Percentiles rank a stretch among this genome's conserved stretches.
phyloP scores from a whole-genome alignment of 2,113 vertebrate genomes.

The Tachysurus vachellii region DNA sequence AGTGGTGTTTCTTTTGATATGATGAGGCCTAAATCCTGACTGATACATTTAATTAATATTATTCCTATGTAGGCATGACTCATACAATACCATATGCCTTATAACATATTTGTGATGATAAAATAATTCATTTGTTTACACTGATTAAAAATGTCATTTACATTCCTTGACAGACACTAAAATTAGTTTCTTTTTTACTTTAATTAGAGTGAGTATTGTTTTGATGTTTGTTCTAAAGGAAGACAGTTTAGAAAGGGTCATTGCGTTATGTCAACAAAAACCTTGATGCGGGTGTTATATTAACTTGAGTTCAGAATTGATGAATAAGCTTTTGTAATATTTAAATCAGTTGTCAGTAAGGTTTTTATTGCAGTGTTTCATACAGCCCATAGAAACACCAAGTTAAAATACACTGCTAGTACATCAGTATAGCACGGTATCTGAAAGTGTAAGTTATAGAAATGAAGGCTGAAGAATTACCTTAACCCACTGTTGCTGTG shows the following conservation, averaged over 20 bases:
- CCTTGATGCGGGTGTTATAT: neutral
- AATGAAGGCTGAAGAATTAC: conserved; percentile 21
- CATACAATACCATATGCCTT: no score
- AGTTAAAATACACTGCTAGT: neutral
- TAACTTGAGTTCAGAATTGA: neutral
- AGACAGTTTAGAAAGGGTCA: neutral
- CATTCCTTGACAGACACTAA: neutral
- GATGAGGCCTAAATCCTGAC: no score
- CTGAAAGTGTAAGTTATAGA: conserved; percentile 43
- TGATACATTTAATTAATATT: no score
- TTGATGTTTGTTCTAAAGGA: neutral
- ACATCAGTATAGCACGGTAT: conserved; percentile 41
- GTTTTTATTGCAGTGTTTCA: neutral
- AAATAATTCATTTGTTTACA: neutral
- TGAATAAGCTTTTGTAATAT: neutral
- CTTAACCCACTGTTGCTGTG: neutral
- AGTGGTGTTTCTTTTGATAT: no score
- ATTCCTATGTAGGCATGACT: no score
- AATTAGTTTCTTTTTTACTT: neutral
- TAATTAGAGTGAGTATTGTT: neutral
- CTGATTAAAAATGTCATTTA: no score
- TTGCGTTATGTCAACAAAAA: neutral
- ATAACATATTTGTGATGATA: no score
- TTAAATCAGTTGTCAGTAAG: neutral
- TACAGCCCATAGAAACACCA: neutral